Conservation (phyloP, 2,797 vertebrate genomes). For the Anomalospiza imberbis region DNA sequence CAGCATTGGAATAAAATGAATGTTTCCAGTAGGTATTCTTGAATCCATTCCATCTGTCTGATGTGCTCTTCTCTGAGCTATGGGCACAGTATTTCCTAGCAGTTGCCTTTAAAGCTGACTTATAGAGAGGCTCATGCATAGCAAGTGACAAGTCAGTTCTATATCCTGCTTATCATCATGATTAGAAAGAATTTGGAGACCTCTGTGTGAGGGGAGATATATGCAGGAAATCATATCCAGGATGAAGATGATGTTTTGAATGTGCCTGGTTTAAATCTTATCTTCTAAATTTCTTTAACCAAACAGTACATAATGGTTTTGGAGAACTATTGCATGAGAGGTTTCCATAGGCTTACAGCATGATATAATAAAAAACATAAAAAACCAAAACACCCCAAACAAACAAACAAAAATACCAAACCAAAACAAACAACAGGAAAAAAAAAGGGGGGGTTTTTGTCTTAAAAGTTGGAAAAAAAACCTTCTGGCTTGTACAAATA, state of each 20-base stretch:
- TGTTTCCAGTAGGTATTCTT: neutral
- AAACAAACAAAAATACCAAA: neutral
- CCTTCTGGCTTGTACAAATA: neutral
- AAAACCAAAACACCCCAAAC: no score
- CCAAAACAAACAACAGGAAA: neutral
- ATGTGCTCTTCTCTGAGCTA: neutral
- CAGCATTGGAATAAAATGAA: neutral
- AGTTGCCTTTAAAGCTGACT: neutral
- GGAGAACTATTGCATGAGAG: neutral
- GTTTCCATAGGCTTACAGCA: neutral
- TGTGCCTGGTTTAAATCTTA: neutral
- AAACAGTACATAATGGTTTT: neutral
- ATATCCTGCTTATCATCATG: neutral
- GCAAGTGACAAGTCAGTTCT: neutral
- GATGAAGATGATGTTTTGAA: neutral
- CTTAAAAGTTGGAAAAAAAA: neutral
- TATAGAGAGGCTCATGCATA: neutral
- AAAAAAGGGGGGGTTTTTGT: neutral
- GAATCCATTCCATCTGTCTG: neutral
- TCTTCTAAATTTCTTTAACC: neutral
- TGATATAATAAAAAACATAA: neutral
- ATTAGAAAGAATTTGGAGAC: neutral
- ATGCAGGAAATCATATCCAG: neutral
- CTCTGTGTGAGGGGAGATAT: neutral
- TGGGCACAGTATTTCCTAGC: neutral